Base-by-base conservation (phyloP, 1,140 invertebrate genomes). In the Calosoma granatense region DNA sequence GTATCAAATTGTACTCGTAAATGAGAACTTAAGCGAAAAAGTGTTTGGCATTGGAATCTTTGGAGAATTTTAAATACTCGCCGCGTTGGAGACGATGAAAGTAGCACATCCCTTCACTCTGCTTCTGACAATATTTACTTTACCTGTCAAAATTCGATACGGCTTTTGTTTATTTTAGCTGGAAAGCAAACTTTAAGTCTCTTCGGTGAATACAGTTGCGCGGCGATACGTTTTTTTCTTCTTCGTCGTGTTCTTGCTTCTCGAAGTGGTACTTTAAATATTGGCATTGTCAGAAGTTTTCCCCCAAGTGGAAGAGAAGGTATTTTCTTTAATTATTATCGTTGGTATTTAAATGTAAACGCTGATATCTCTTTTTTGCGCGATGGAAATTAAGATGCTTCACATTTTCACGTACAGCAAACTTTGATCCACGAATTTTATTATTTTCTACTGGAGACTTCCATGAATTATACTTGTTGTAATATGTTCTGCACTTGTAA, bases 141-240 rank as follows among this genome's bases (percentile, higher is more conserved):
- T 47, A 47, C 41, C 41, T 47, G 41, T 47, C 41, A 47, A 47
- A 47, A 47, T 47, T 47, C 41, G 41, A 47, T 47, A 47, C 41
- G 41, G 41, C 15, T 47, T 47, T 47, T 47, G 41, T 47, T 47
- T 47, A 47, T 47, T 17, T 47, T 12, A 47, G 41, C 41, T 3
- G 41, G 3, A 47, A 17, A 47, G 41, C 17, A 47, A 47, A 47
- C 41, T 17, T 4, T 11, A 47, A 17, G 41, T 17, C 41, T 47
- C 41, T 47, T 17, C 9, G 17, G 41, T 47, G 41, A 47, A 47
- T 47, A 47, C 17, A 47, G 41, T 17, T 17, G 41, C n/a, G 41
- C 6, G 9, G 41, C 15, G 41, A 47, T 47, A 47, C 41, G 41
- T 12, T 47, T 47, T 47, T 47, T 47, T 47, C 17, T 47, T 47